Base-by-base conservation (phyloP, 2,113 vertebrate species). In the Pedetes capensis region DNA sequence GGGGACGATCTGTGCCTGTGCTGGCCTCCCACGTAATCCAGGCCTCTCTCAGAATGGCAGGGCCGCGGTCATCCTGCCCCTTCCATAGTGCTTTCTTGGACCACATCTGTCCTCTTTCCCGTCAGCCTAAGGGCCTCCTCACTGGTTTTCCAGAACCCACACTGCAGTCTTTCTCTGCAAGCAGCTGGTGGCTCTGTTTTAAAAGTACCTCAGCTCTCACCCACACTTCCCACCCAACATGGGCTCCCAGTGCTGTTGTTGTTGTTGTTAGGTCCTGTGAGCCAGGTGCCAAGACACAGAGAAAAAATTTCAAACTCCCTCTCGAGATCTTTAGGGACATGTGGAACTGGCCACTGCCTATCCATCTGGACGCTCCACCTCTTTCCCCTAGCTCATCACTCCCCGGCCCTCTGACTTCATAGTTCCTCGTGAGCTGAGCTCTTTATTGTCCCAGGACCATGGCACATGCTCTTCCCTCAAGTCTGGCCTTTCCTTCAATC, bases 21-120 rank as follows among this genome's bases (percentile, higher is more conserved):
- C n/a, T 22, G 37, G 4, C 39, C 55, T 61, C 49, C 79, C 22
- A 39, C 9, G 37, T 42, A 8, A 18, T 18, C 64, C 34, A 22
- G 49, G 6, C 39, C 32, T 27, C 59, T 47, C 20, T 63, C 8
- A 3, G 59, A 55, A 18, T 34, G 53, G 32, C 27, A 61, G 17
- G 39, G 32, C 20, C 0, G 0, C 25, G 1, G 5, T 8, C 25
- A 34, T 59, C 39, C 11, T 17, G 23, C 3, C 11, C 22, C 63
- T 61, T 18, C n/a, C 3, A 37, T 12, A 23, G 49, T 6, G 13
- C 57, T 39, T n/a, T 49, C 47, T 32, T 1, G 20, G 10, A 18
- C 53, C 42, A 49, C 14, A 49, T 53, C 10, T 25, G 16, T 37
- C 57, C 10, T 66, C 13, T 49, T 37, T 83, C 64, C 51, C 57